These are phyloP conservation scores for Mus pahari DNA, from an alignment of 2,113 vertebrate genomes.

Conservation along the genomic window DNA sequence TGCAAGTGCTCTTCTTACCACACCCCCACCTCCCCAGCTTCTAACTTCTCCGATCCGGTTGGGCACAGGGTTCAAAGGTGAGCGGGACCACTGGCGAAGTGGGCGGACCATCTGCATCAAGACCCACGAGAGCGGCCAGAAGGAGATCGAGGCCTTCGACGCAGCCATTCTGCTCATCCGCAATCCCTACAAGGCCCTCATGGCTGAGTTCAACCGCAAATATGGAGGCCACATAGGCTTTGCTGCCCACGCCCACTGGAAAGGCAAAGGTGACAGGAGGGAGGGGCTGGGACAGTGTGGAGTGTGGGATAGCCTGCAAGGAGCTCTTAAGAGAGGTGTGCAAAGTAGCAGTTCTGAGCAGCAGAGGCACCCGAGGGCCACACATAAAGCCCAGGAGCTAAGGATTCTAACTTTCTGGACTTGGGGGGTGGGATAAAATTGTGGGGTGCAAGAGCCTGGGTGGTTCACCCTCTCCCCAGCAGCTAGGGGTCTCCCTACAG, in stretches of 20 bases:
- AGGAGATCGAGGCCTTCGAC: constrained; percentile 96
- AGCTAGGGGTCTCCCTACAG: not conserved
- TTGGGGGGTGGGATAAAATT: not conserved
- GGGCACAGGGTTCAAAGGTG: constrained; percentile 95
- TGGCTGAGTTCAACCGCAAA: constrained; percentile 99
- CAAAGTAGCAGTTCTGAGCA: not conserved
- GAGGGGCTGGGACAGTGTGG: too few species aligned
- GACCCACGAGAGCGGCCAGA: constrained; percentile 96
- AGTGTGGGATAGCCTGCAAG: not conserved
- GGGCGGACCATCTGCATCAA: constrained; percentile 97
- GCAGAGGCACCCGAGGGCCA: not conserved
- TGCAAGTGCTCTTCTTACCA: accelerated
- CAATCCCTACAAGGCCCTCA: constrained; percentile 98
- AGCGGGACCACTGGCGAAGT: constrained; percentile 96
- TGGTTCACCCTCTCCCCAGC: not conserved
- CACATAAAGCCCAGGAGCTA: not conserved
- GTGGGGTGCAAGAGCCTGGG: not conserved
- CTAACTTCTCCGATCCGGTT: not conserved
- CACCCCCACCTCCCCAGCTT: not conserved
- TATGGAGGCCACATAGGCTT: constrained; percentile 98
- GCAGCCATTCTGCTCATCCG: constrained; percentile 94
- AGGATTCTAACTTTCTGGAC: not conserved
- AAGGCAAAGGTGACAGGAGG: constrained; percentile 87
- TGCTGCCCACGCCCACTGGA: constrained; percentile 96
- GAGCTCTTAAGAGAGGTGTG: not conserved